These are phyloP conservation scores for Epirrhoe tristata DNA, from an alignment of 2,888 invertebrate genomes.

Conservation along the genomic window DNA sequence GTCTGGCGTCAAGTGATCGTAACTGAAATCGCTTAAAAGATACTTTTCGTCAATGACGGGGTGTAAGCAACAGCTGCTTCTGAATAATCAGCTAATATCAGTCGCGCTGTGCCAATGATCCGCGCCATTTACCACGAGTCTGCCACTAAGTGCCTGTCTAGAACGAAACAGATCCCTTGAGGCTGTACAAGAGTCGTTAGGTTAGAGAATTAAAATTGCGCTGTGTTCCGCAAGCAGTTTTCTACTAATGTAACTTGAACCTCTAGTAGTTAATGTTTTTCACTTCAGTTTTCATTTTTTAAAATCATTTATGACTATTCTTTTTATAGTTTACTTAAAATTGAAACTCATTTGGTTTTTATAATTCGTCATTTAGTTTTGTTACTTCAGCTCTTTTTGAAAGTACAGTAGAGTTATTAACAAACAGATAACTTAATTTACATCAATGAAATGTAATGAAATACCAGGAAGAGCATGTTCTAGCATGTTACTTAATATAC, in stretches of 20 bases:
- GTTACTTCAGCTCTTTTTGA: neutral
- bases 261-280: constrained; percentile 7
- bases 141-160: constrained; percentile 69
- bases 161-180: constrained; percentile 59
- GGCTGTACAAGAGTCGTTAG: constrained; percentile 64
- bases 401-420: no score
- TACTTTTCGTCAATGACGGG: constrained; percentile 45
- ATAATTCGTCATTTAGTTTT: no score
- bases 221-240: constrained; percentile 38
- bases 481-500: no score
- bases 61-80: constrained; percentile 58
- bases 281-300: neutral
- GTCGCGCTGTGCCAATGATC: constrained; percentile 56
- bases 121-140: constrained; percentile 70
- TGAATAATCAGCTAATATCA: constrained; percentile 63
- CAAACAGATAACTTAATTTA: no score
- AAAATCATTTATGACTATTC: neutral
- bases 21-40: constrained; percentile 33
- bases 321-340: no score
- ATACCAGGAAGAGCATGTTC: no score
- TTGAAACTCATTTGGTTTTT: no score
- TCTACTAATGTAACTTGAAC: constrained; percentile 9
- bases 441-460: neutral
- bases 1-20: constrained; percentile 40
- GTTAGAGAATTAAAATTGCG: constrained; percentile 66